Percentiles rank a stretch among this genome's conserved stretches.
phyloP scores from a whole-genome alignment of 2,113 vertebrate species.

The Gymnorhina tibicen region DNA sequence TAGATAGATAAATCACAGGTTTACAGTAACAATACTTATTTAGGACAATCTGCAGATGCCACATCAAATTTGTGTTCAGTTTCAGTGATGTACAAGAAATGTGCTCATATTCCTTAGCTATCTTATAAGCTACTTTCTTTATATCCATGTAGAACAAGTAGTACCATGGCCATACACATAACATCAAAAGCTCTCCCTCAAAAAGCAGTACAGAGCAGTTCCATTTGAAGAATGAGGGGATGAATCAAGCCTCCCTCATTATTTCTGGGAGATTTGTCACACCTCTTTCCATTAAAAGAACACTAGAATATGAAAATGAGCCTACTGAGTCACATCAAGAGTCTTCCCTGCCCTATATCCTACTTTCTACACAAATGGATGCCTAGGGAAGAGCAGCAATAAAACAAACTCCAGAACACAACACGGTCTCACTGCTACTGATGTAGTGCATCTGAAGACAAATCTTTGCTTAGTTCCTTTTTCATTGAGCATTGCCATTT shows the following conservation, averaged over 20 bases:
- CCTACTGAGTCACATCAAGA: background rate
- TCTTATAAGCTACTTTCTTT: background rate
- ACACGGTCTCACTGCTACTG: background rate
- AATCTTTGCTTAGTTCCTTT: background rate
- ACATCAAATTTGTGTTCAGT: background rate
- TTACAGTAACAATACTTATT: background rate
- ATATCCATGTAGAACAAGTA: background rate
- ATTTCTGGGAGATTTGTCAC: background rate
- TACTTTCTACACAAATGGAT: background rate
- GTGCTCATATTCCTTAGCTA: background rate
- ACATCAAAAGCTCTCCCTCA: background rate
- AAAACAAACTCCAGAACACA: background rate
- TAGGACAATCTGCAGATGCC: background rate
- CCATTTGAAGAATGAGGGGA: background rate
- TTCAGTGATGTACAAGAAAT: background rate
- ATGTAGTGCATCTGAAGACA: background rate
- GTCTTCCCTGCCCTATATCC: background rate
- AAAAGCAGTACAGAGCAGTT: background rate
- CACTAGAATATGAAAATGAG: background rate
- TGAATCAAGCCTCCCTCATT: background rate
- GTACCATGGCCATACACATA: fast-evolving
- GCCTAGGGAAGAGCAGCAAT: background rate
- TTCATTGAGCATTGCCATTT: background rate
- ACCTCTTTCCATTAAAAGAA: background rate
- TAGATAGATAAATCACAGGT: background rate